These are phyloP conservation scores for Rhabditoides inermis DNA, from an alignment of 2,888 invertebrate genomes.

Conservation along the genomic window DNA sequence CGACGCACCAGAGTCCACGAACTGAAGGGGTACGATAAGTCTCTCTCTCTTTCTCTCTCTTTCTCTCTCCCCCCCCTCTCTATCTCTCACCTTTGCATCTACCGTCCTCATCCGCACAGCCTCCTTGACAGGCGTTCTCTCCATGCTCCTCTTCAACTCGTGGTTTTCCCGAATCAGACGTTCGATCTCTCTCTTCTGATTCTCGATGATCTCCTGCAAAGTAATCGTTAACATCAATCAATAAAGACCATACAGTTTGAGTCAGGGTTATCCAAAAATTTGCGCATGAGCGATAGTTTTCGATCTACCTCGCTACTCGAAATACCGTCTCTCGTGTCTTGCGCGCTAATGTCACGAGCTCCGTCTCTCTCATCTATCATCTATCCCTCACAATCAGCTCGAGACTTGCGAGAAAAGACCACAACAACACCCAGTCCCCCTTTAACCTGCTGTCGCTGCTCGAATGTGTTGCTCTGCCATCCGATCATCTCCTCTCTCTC, in stretches of 20 bases:
- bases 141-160: conserved; percentile 26
- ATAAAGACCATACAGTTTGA: not conserved
- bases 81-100: conserved; percentile 12
- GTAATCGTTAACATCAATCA: not conserved
- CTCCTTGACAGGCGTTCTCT: not conserved
- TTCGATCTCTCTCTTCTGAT: conserved; percentile 39
- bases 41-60: too few relatives aligned
- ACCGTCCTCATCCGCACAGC: not conserved
- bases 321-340: not conserved
- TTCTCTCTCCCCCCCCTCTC: too few relatives aligned
- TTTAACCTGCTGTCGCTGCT: not conserved
- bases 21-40: conserved; percentile 9
- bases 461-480: not conserved
- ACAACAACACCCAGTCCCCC: not conserved
- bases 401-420: not conserved
- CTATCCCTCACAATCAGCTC: too few relatives aligned
- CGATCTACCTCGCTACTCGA: conserved; percentile 9
- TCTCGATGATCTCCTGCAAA: conserved; percentile 28
- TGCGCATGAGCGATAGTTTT: not conserved
- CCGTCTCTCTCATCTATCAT: too few relatives aligned
- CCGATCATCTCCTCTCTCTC: not conserved
- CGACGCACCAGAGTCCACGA: conserved; percentile 31
- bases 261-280: not conserved
- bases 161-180: conserved; percentile 36
- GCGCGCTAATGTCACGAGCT: too few relatives aligned